Evolutionary conservation across 1,140 invertebrate genomes (phyloP), one percentile per base, ranked within the genome.

Genomic region (Nymphalis io): DNA sequence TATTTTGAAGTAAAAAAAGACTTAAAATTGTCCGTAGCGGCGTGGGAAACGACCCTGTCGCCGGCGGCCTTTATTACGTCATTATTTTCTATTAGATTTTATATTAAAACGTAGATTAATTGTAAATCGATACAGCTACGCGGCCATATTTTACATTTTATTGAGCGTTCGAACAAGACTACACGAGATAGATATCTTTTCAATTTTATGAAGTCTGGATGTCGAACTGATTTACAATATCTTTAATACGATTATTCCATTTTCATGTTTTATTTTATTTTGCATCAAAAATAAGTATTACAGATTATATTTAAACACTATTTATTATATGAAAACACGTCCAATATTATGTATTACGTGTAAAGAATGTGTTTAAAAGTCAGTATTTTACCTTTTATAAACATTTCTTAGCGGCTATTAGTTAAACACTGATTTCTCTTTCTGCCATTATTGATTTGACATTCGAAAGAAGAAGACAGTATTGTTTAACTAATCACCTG

Each of bases 11-110:
- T 82, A 85, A 84, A 78, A 55, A 87, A 90, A 82, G 82, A 82
- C 73, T 77, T 77, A 73, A 89, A 88, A 84, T 87, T 87, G 81
- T 88, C 79, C 78, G 83, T 75, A 62, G 76, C 82, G 82, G 84
- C 89, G 89, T 91, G 89, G 89, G 89, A 91, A 90, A 79, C 83
- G 84, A 83, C 78, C 86, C 88, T 89, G 87, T 88, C 86, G 89
- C 88, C 87, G 85, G 74, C 83, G 87, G 89, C 85, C 81, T 84
- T 85, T 82, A 90, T 91, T 91, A 91, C 89, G 83, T 90, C 83
- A 88, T 91, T 88, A 89, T 91, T 90, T 88, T 88, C 86, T 89
- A 90, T 90, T 90, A 91, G 81, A 90, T 84, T 86, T 81, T 83
- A 76, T 87, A 87, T 87, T 91, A 85, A 88, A 87, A 84, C 75